Base-by-base conservation (phyloP, 2,888 invertebrate genomes). In the Drosophila peninsularis region DNA sequence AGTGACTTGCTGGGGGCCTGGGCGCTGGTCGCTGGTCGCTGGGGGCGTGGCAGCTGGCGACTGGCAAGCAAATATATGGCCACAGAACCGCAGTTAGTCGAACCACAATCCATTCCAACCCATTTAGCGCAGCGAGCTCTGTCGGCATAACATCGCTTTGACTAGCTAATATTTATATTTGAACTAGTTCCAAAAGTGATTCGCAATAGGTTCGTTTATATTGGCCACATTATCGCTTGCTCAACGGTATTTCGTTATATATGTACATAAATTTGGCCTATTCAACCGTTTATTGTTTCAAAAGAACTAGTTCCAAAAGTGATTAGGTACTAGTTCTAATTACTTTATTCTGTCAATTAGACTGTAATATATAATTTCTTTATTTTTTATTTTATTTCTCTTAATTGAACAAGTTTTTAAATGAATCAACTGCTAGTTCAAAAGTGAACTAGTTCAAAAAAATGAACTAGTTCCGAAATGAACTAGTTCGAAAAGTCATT, bases 161-260 rank as follows among this genome's bases (percentile, higher is more conserved):
- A 37, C 37, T 30, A 17, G 63, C 44, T 37, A 30, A 52, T 62
- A 52, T 64, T 49, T 54, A 30, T 50, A 34, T 34, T 34, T 34
- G 37, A 37, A 13, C 36, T 52, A 37, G 24, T 36, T 52, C 36
- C 5, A 52, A 21, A 14, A 21, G 50, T 47, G 47, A 30, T 30
- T 47, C 17, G 47, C 13, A 30, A 47, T 19, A 13, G 47, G 17
- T 13, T 30, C 30, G 50, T 14, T 34, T 17, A 50, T 14, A n/a
- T 14, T 49, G 32, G 14, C 49, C 32, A 19, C 5, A 4, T 30
- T 17, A 45, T 9, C 10, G 11, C 27, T 11, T 45, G n/a, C 2
- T 10, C 5, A n/a, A 1, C 3, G n/a, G 5, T 27, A 27, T 10
- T 27, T 45, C 11, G 3, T 2, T 27, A 24, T 10, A 10, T n/a